Evolutionary conservation across 1,140 invertebrate genomes (phyloP), one percentile per base, ranked within the genome.

Genomic region (Drosophila miranda): DNA sequence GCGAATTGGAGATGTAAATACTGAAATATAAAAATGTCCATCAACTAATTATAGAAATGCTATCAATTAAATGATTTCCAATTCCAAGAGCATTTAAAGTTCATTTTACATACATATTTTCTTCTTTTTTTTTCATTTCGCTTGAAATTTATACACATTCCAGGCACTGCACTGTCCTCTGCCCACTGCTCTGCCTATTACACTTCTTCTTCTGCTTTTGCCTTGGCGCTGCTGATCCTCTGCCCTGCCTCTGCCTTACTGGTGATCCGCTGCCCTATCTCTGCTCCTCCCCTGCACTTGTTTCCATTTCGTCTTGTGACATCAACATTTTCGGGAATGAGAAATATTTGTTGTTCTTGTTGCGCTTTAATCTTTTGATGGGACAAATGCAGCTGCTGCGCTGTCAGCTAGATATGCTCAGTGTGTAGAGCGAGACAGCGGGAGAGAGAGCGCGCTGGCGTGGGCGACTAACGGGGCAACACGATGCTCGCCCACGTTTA

Each of bases 351-450:
- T 66, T 59, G 75, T 67, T 66, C 58, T 81, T 61, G 78, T 77
- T 77, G 78, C 69, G 74, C 64, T 81, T 86, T 87, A 86, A 86
- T 86, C 82, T 86, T 75, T 67, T 63, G 73, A 81, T 74, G 78
- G 75, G 62, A 63, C 66, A 44, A 64, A 61, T 86, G 77, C 77
- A 86, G 80, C 80, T 72, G 80, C 80, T 52, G 68, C 54, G 58
- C 42, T 56, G 73, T 73, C 68, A 62, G 44, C 66, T 67, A 13
- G 63, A 48, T 16, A 51, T 28, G 1, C 28, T 3, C 19, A 34
- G 14, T 34, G 16, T 13, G 26, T 16, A 26, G 43, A 26, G 13
- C 26, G 23, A 6, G 28, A 38, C 19, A 2, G 9, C 21, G 44
- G 21, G n/a, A n/a, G 19, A 19, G 19, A 5, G 13, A 55, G 48